Evolutionary conservation across 2,888 invertebrate species (phyloP).

Genomic region (Bruchidius siliquastri): DNA sequence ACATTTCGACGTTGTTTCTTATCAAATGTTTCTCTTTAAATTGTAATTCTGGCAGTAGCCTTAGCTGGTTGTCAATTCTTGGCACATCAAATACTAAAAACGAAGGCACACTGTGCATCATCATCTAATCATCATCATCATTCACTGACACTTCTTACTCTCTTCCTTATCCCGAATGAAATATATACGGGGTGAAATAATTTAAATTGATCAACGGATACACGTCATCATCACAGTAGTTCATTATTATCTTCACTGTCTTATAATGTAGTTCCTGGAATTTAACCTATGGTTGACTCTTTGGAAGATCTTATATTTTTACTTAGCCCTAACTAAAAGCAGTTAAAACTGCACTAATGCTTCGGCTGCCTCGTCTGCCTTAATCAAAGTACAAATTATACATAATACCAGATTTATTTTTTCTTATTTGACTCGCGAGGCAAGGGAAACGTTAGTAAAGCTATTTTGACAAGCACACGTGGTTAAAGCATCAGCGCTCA

Average conservation of each 20-base stretch:
- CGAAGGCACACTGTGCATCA: constrained; percentile 42
- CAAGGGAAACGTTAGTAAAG: no score
- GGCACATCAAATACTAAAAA: constrained; percentile 41
- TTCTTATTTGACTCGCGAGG: no score
- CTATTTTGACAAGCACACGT: no score
- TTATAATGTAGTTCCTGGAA: no score
- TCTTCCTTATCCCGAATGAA: constrained; percentile 1
- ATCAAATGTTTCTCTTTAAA: background rate
- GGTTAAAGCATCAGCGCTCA: no score
- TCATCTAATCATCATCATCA: constrained; percentile 3
- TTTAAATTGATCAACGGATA: constrained; percentile 9
- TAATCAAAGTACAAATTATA: no score
- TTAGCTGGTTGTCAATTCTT: constrained; percentile 45
- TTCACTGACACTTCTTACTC: constrained; percentile 4
- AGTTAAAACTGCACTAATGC: no score
- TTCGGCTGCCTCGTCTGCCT: no score
- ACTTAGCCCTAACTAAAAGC: no score
- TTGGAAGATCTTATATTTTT: no score
- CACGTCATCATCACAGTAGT: constrained; percentile 2
- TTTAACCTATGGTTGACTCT: no score
- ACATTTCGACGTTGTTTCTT: constrained; percentile 6
- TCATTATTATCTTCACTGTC: background rate
- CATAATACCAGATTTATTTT: no score
- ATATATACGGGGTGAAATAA: constrained; percentile 15
- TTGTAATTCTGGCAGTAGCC: constrained; percentile 40